These are phyloP conservation scores for Rousettus madagascariensis DNA, from an alignment of 2,797 vertebrate species.

Conservation along the genomic window DNA sequence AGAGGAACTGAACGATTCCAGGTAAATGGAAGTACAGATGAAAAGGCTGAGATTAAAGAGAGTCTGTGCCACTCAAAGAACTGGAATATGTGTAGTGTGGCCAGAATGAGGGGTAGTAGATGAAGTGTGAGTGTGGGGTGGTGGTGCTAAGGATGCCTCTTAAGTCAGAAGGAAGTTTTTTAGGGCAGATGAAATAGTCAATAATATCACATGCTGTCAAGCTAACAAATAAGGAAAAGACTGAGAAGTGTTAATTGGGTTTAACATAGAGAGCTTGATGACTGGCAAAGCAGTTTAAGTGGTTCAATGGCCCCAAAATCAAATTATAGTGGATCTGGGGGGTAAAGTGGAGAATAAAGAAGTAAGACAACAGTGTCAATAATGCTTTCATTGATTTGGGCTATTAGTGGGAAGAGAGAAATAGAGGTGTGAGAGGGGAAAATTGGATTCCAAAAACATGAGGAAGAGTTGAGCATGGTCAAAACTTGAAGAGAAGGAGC, in stretches of 20 bases:
- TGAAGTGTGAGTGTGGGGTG: too few relatives aligned
- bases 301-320: background rate
- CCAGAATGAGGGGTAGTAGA: too few relatives aligned
- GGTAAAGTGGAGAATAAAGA: background rate
- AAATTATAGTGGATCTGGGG: background rate
- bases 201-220: background rate
- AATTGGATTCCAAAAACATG: background rate
- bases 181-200: background rate
- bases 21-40: background rate
- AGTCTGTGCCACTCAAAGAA: background rate
- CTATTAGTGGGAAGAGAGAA: background rate
- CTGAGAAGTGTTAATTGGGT: background rate
- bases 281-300: background rate
- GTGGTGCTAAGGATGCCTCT: rapidly evolving
- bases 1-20: background rate
- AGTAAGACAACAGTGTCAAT: background rate
- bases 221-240: background rate
- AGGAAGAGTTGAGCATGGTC: background rate
- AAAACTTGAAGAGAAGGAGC: background rate
- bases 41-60: background rate
- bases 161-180: background rate
- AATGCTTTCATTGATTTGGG: background rate
- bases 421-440: background rate
- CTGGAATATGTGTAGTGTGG: background rate
- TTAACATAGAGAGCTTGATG: background rate